Percentiles rank a stretch among this genome's conserved stretches.
phyloP scores from a whole-genome alignment of 2,888 invertebrate species.

The Microctonus brassicae region DNA sequence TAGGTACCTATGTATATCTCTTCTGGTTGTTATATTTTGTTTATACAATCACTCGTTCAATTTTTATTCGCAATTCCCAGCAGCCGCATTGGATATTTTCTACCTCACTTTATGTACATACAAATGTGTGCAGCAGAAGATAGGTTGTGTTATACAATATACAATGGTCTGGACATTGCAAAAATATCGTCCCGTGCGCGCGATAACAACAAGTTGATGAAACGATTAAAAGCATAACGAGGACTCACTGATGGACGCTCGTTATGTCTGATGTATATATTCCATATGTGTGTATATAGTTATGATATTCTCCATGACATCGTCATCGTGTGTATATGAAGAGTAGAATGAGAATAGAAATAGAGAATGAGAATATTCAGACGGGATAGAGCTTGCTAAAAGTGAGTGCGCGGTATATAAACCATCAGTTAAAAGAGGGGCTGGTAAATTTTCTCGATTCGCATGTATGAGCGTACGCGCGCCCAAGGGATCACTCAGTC shows the following conservation, averaged over 20 bases:
- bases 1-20: not conserved
- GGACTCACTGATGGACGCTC: conserved; percentile 49
- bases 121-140: not conserved
- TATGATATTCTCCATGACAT: too few species aligned
- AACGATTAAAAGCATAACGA: conserved; percentile 67
- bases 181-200: conserved; percentile 53
- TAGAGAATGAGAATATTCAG: not conserved
- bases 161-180: not conserved
- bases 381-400: too few species aligned
- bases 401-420: too few species aligned
- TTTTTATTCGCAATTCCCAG: conserved; percentile 37
- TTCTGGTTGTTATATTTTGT: conserved; percentile 1
- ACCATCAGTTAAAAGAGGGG: conserved; percentile 27
- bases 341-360: not conserved
- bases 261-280: conserved; percentile 33
- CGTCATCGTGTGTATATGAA: not conserved
- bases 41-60: conserved; percentile 13
- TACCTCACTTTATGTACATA: not conserved
- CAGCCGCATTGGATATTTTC: conserved; percentile 1
- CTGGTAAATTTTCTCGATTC: conserved; percentile 65
- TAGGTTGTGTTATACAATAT: not conserved
- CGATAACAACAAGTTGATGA: conserved; percentile 66
- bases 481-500: conserved; percentile 63
- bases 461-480: conserved; percentile 63
- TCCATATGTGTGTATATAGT: not conserved